Evolutionary conservation across 2,888 invertebrate species (phyloP).

Genomic region (Phania funesta): DNA sequence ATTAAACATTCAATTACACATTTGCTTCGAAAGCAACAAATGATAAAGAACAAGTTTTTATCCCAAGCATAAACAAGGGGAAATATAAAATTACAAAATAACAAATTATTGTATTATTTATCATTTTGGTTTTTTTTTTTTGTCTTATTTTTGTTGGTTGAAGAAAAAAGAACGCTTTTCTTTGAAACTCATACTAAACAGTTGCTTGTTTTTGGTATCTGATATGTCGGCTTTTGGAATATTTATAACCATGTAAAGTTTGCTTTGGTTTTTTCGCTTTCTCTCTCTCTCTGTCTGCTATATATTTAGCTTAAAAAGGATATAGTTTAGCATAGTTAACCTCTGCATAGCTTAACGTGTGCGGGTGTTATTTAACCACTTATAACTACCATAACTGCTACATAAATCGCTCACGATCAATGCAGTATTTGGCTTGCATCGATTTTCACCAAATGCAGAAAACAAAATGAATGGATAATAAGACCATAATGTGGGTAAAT

Average conservation of each 20-base stretch:
- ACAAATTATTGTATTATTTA: slow-evolving; percentile 35
- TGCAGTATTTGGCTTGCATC: slow-evolving; percentile 40
- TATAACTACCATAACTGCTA: slow-evolving; percentile 55
- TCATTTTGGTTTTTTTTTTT: slow-evolving; percentile 1
- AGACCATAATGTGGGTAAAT: neutral
- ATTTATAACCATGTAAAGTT: slow-evolving; percentile 39
- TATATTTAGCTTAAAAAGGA: slow-evolving; percentile 44
- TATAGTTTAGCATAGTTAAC: slow-evolving; percentile 54
- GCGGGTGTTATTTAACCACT: slow-evolving; percentile 72
- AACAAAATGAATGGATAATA: slow-evolving; percentile 49
- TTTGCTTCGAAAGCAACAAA: neutral
- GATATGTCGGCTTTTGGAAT: slow-evolving; percentile 41
- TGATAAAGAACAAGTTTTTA: neutral
- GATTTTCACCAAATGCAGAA: slow-evolving; percentile 51
- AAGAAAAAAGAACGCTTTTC: neutral
- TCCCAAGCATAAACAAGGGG: neutral
- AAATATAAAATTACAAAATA: slow-evolving; percentile 16
- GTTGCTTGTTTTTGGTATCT: slow-evolving; percentile 35
- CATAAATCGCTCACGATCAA: slow-evolving; percentile 76
- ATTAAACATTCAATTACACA: slow-evolving; percentile 59
- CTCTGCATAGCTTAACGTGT: slow-evolving; percentile 49
- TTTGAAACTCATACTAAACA: neutral
- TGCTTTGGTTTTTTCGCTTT: neutral
- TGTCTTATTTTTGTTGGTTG: neutral
- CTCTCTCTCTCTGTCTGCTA: neutral